phyloP scores from a whole-genome alignment of 2,113 vertebrate genomes.

The Mus musculus region GRCm39 chrX:15090001-15090500 shows the following conservation, averaged over 20 bases:
- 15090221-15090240: constrained; percentile 45
- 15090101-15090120: not conserved
- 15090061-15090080: constrained; percentile 37
- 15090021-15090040: constrained; percentile 54
- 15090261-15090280: not conserved
- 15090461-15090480: no score
- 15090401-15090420: not conserved
- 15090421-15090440: no score
- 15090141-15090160: constrained; percentile 43
- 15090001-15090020: constrained; percentile 15
- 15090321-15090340: not conserved
- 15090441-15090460: no score
- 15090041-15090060: constrained; percentile 48
- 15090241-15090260: constrained; percentile 33
- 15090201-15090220: constrained; percentile 61
- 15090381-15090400: constrained; percentile 34
- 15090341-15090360: constrained; percentile 39
- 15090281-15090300: constrained; percentile 24
- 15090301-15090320: constrained; percentile 6
- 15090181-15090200: constrained; percentile 31
- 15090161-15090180: constrained; percentile 40
- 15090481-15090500: no score
- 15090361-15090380: not conserved
- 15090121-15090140: constrained; percentile 12
- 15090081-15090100: constrained; percentile 42